Conservation (phyloP, 2,888 invertebrate species). For the Ochropacha duplaris region DNA sequence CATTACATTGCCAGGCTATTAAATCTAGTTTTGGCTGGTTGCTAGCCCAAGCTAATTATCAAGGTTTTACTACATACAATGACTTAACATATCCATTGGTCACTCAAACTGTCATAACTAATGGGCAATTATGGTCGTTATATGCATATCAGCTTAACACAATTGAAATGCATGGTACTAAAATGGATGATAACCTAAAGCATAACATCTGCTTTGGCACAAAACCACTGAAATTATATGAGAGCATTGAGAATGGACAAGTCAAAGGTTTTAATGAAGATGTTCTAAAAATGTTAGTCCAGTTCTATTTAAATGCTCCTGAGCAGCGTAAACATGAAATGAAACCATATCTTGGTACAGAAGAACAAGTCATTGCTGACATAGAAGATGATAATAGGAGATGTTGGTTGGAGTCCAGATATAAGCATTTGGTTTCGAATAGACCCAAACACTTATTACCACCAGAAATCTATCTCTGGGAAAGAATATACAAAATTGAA, state of each 20-base stretch:
- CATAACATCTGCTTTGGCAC: slow-evolving; percentile 92
- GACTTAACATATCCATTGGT: slow-evolving; percentile 96
- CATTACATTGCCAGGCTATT: slow-evolving; percentile 89
- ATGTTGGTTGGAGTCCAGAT: slow-evolving; percentile 86
- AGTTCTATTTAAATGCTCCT: slow-evolving; percentile 89
- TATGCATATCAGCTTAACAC: slow-evolving; percentile 97
- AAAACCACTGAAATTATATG: slow-evolving; percentile 87
- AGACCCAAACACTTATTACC: slow-evolving; percentile 83
- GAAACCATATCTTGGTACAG: slow-evolving; percentile 87
- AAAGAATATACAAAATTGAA: slow-evolving; percentile 90
- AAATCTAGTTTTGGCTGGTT: slow-evolving; percentile 92
- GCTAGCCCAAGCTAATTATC: slow-evolving; percentile 89
- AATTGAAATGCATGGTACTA: slow-evolving; percentile 84
- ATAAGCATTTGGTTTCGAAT: slow-evolving; percentile 87
- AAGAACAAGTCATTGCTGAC: slow-evolving; percentile 84
- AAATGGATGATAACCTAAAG: slow-evolving; percentile 85
- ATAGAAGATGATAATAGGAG: slow-evolving; percentile 87
- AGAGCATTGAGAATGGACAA: slow-evolving; percentile 87
- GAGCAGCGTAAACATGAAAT: slow-evolving; percentile 84
- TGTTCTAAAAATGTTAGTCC: slow-evolving; percentile 87
- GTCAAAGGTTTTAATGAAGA: slow-evolving; percentile 91
- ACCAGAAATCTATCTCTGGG: slow-evolving; percentile 92
- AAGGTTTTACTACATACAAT: slow-evolving; percentile 95
- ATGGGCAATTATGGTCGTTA: slow-evolving; percentile 94
- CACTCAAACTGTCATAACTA: slow-evolving; percentile 93